Conservation (phyloP, 2,888 invertebrate species). For the Luperina nickerlii region DNA sequence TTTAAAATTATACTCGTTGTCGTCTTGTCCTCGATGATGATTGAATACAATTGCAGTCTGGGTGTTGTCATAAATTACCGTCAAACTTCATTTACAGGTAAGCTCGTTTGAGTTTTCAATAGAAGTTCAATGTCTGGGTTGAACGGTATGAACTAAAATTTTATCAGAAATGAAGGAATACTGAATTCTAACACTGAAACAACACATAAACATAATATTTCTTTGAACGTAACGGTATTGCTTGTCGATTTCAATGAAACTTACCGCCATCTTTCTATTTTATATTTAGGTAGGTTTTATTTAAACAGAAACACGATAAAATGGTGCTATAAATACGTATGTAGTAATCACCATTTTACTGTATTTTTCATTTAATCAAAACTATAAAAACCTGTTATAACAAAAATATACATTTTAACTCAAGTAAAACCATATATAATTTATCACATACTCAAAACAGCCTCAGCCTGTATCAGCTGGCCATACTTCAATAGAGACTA, state of each 20-base stretch:
- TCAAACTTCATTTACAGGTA: background rate
- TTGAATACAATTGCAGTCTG: background rate
- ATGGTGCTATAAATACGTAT: too few species aligned
- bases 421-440: background rate
- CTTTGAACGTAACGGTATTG: background rate
- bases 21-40: background rate
- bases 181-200: background rate
- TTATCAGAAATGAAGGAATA: background rate
- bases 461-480: conserved; percentile 77
- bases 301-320: background rate
- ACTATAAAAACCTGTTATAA: background rate
- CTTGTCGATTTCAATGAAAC: background rate
- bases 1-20: background rate
- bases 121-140: background rate
- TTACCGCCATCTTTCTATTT: too few species aligned
- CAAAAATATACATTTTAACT: background rate
- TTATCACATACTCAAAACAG: conserved; percentile 14
- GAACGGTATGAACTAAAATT: background rate
- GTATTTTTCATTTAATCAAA: background rate
- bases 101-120: background rate
- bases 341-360: background rate
- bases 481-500: conserved; percentile 89
- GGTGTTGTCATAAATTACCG: background rate
- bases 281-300: background rate
- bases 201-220: background rate